Base-by-base conservation (phyloP, 2,113 vertebrate genomes). In the Cryptomyrus ogoouensis region DNA sequence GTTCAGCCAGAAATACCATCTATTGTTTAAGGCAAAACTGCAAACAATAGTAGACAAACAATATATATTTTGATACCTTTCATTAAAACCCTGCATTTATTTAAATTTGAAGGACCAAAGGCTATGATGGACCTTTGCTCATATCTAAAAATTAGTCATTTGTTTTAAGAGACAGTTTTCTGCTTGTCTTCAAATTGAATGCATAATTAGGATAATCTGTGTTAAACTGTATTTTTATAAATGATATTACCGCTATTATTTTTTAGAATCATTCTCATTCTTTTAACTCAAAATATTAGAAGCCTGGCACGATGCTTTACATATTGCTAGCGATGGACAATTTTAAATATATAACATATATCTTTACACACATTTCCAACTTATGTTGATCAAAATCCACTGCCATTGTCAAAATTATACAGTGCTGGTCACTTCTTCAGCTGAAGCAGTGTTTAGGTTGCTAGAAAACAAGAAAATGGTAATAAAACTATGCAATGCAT, bases 301-400 rank as follows among this genome's bases (percentile, higher is more conserved):
- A 97, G 96, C 96, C 96, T 94, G 95, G 96, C 94, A 96, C 95
- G 94, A 94, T 96, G 97, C 95, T 96, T 96, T 97, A 97, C 96
- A 97, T 97, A 97, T 97, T 97, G 97, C 97, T 98, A 97, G 97
- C 97, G 96, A 96, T 96, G 97, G 96, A 97, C 96, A 92, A 95
- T 94, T 96, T 95, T 94, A 96, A 96, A 95, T 97, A 97, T 96
- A 95, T 95, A 97, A 98, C 96, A 96, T 94, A 97, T 96, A 95
- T 96, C 95, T 93, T 95, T 94, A 97, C 96, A 97, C 96, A 97
- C 95, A 96, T 94, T 96, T 94, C 92, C 93, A 97, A 62, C 89
- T 66, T 93, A 96, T 95, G 94, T 88, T 89, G 93, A 95, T 93
- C 90, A 90, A 93, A 92, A 92, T 90, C 87, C 93, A 92, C 94